A percentile compares a stretch with the other conserved stretches of the same genome.
Conservation (phyloP, 2,113 vertebrate species). For the Antigone vipio region DNA sequence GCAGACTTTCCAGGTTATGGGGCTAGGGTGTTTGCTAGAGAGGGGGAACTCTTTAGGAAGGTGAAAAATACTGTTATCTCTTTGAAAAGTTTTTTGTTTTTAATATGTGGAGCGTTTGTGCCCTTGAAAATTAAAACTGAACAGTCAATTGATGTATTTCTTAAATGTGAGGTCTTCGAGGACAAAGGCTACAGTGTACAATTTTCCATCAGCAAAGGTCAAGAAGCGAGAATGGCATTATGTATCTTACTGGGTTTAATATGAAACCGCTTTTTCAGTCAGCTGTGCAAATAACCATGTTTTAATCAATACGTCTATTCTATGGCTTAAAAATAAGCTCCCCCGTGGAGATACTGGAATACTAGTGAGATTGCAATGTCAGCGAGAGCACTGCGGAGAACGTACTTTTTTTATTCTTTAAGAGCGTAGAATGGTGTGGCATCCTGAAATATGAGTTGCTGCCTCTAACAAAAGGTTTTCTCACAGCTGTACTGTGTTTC, state of each 20-base stretch:
- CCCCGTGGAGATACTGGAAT: neutral
- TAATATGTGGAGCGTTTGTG: neutral
- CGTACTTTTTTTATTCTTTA: neutral
- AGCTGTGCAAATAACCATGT: neutral
- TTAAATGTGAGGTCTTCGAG: neutral
- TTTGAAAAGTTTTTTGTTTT: neutral
- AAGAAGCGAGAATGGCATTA: neutral
- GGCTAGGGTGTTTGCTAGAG: neutral
- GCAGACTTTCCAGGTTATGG: neutral
- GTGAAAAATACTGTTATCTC: neutral
- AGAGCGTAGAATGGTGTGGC: neutral
- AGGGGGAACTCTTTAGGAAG: neutral
- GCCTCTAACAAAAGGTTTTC: neutral
- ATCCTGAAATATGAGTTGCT: neutral
- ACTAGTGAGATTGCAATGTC: neutral
- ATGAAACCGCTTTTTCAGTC: neutral
- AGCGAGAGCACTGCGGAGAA: neutral
- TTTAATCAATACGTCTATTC: neutral
- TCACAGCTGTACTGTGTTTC: neutral
- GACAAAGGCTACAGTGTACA: neutral
- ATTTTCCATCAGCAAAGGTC: neutral
- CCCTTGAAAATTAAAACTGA: neutral
- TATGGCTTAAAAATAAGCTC: conserved; percentile 35
- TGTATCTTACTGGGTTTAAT: neutral
- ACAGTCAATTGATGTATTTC: neutral